phyloP scores from a whole-genome alignment of 2,888 invertebrate species.

The Oegoconia quadripuncta region DNA sequence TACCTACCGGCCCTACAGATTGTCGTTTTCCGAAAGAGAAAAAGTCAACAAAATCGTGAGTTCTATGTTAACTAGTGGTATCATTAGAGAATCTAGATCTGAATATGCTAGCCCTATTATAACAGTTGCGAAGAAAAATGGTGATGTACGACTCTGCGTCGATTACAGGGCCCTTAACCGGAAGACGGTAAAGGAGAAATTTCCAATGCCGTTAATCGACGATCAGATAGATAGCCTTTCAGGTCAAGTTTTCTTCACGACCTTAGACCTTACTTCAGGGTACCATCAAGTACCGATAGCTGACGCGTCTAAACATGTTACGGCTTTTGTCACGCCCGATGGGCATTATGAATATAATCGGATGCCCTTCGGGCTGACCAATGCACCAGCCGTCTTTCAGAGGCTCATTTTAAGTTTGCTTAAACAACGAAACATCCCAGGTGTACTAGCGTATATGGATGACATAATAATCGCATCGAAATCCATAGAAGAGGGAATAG shows the following conservation, averaged over 20 bases:
- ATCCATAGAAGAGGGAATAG: constrained; percentile 9
- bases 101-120: constrained; percentile 11
- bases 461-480: constrained; percentile 10
- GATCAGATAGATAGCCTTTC: too few relatives aligned
- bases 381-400: too few relatives aligned
- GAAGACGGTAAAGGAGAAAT: constrained; percentile 31
- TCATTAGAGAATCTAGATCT: constrained; percentile 7
- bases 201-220: constrained; percentile 17
- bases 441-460: constrained; percentile 11
- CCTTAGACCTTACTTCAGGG: constrained; percentile 12
- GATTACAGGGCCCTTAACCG: too few relatives aligned
- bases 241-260: constrained; percentile 13
- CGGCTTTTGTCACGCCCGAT: too few relatives aligned
- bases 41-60: background rate
- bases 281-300: constrained; percentile 23
- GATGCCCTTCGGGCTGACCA: too few relatives aligned
- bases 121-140: constrained; percentile 26
- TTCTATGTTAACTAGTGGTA: background rate
- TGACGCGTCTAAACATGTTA: constrained; percentile 13
- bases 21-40: background rate
- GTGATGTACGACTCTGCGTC: constrained; percentile 22
- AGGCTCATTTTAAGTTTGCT: constrained; percentile 15
- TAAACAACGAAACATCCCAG: constrained; percentile 7
- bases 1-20: constrained; percentile 12
- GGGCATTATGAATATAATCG: too few relatives aligned